Conservation (phyloP, 2,113 vertebrate genomes). For the Coptodon rendalli region DNA sequence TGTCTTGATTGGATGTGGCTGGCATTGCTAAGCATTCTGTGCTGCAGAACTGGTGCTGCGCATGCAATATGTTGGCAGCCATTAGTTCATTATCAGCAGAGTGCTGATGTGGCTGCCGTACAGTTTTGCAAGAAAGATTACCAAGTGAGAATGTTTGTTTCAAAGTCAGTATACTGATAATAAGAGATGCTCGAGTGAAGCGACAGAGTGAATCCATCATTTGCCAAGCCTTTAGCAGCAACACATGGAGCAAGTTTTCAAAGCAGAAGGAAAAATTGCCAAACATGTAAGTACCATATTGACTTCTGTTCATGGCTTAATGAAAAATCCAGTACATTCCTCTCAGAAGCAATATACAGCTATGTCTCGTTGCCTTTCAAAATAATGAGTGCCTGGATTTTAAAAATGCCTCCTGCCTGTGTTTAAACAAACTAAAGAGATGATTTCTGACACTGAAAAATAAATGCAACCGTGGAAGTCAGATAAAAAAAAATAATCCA, state of each 20-base stretch:
- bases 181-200: not conserved
- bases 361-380: not conserved
- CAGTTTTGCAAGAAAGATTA: not conserved
- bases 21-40: constrained; percentile 39
- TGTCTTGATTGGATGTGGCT: constrained; percentile 53
- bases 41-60: constrained; percentile 32
- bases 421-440: not conserved
- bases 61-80: constrained; percentile 13
- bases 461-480: not conserved
- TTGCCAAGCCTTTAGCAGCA: not conserved
- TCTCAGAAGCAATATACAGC: not conserved
- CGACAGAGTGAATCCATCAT: not conserved
- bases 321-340: not conserved
- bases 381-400: not conserved
- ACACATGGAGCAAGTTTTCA: constrained; percentile 6
- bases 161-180: not conserved
- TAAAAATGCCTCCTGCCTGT: not conserved
- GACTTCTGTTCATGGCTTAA: not conserved
- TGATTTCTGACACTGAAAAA: not conserved
- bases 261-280: not conserved
- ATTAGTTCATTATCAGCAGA: not conserved
- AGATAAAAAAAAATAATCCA: not conserved
- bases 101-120: not conserved
- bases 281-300: not conserved
- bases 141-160: not conserved